phyloP scores from a whole-genome alignment of 2,797 vertebrate species.

The Stomatorhinus walkeri region DNA sequence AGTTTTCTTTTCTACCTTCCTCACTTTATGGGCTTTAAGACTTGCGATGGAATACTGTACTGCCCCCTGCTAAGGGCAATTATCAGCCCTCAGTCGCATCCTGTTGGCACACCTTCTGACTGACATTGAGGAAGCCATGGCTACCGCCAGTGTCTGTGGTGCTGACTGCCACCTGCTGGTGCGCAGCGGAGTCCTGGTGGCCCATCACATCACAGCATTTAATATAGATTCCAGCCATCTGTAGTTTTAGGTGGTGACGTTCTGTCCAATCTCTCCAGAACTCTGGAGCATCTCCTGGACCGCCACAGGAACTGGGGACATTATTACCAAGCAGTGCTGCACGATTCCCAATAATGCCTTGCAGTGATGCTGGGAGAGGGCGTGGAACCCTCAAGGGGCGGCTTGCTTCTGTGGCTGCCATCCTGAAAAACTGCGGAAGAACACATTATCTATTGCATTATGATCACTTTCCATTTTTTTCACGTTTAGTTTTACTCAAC shows the following conservation, averaged over 20 bases:
- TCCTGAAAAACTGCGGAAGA: neutral
- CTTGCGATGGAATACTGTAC: neutral
- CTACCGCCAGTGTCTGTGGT: neutral
- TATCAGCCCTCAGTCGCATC: neutral
- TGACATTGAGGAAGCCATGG: neutral
- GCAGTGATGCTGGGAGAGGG: neutral
- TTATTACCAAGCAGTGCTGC: neutral
- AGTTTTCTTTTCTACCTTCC: neutral
- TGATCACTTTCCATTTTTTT: neutral
- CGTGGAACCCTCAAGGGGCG: neutral
- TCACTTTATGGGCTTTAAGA: neutral
- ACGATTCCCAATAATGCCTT: neutral
- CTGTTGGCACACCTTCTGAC: neutral
- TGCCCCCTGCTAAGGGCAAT: neutral
- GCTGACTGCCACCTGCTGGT: neutral
- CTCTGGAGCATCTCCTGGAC: neutral
- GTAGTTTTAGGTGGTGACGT: neutral
- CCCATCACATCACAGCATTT: neutral
- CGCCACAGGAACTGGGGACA: neutral
- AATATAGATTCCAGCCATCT: neutral
- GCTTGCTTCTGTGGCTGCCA: neutral
- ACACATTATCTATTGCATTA: neutral
- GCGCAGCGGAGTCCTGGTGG: neutral
- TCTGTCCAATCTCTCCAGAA: neutral
- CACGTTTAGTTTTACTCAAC: neutral